phyloP scores from a whole-genome alignment of 2,113 vertebrate species.

The Syngnathus typhle region DNA sequence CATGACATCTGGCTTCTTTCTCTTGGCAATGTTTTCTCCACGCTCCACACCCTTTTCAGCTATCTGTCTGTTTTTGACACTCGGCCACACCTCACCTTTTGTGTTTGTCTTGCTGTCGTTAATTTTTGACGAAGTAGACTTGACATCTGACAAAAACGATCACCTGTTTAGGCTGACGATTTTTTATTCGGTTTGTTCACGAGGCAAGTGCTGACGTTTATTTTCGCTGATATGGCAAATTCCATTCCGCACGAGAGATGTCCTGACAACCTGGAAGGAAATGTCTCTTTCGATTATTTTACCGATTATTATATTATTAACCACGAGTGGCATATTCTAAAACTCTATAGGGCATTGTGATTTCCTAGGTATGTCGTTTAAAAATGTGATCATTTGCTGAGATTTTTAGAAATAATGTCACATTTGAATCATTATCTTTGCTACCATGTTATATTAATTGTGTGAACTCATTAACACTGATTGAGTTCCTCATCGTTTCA shows the following conservation, averaged over 20 bases:
- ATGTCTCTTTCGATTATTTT: background rate
- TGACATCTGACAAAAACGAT: slow-evolving; percentile 7
- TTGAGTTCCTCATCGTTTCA: too few species aligned
- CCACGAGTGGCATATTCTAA: too few species aligned
- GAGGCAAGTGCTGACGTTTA: background rate
- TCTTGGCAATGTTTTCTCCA: background rate
- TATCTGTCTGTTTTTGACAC: slow-evolving; percentile 32
- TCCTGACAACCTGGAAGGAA: background rate
- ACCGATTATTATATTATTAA: too few species aligned
- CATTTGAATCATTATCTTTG: too few species aligned
- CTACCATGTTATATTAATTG: too few species aligned
- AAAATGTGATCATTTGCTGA: too few species aligned
- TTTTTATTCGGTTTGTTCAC: background rate
- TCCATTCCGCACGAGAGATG: slow-evolving; percentile 3
- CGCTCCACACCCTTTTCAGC: slow-evolving; percentile 34
- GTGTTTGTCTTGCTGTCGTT: background rate
- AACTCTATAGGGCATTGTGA: too few species aligned
- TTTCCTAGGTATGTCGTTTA: too few species aligned
- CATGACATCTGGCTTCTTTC: background rate
- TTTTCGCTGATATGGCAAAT: slow-evolving; percentile 28
- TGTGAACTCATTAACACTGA: too few species aligned
- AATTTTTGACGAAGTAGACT: slow-evolving; percentile 13
- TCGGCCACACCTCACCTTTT: slow-evolving; percentile 38
- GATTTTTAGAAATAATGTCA: too few species aligned
- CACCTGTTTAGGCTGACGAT: background rate